Conservation (phyloP, 2,113 vertebrate genomes). For the Erythrolamprus reginae region DNA sequence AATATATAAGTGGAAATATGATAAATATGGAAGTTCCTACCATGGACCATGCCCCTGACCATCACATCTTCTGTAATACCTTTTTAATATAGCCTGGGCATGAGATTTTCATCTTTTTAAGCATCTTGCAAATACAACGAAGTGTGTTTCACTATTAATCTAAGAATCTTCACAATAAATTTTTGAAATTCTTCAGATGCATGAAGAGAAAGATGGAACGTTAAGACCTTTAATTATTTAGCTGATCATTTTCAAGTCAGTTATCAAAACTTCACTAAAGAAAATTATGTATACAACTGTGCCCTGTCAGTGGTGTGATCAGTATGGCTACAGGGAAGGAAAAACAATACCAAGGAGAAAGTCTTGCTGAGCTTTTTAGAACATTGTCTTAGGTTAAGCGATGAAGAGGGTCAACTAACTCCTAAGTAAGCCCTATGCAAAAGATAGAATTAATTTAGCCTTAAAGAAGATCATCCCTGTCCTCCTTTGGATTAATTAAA, state of each 20-base stretch:
- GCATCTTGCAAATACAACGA: not conserved
- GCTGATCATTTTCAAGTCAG: not conserved
- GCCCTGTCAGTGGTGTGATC: not conserved
- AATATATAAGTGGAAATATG: not conserved
- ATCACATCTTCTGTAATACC: not conserved
- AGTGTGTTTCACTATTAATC: not conserved
- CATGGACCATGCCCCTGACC: not conserved
- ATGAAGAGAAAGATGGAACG: not conserved
- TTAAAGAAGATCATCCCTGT: not conserved
- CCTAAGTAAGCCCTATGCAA: not conserved
- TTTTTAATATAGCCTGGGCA: not conserved
- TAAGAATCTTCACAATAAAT: not conserved
- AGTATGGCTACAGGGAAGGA: not conserved
- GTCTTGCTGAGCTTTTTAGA: not conserved
- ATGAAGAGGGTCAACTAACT: not conserved
- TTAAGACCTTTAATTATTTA: not conserved
- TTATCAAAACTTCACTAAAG: not conserved
- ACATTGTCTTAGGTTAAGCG: not conserved
- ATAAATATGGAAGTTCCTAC: not conserved
- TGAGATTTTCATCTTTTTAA: not conserved
- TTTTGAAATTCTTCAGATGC: not conserved
- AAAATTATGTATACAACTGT: not conserved
- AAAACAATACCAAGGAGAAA: not conserved
- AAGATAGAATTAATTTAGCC: not conserved
- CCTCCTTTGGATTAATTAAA: not conserved